Conservation (phyloP, 2,113 vertebrate genomes). For the Periophthalmodon schlosseri region DNA sequence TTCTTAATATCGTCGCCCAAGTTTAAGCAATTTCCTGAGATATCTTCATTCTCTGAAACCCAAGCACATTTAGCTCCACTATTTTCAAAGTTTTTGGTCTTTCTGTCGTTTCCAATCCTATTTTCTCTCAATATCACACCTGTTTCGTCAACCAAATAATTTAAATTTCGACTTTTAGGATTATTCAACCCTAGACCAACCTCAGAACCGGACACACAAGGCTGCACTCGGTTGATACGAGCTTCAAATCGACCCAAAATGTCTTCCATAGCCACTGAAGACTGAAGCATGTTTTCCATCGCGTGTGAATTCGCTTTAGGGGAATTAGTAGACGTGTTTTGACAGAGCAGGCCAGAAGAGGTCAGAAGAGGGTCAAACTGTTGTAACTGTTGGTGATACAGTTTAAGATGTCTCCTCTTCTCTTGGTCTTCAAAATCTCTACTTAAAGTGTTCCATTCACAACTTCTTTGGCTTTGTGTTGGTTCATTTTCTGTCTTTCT, state of each 20-base stretch:
- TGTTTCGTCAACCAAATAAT: not conserved
- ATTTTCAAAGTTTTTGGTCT: conserved; percentile 5
- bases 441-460: not conserved
- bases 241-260: conserved; percentile 62
- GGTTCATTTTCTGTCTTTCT: conserved; percentile 18
- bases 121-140: conserved; percentile 1
- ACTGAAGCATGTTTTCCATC: not conserved
- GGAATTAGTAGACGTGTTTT: not conserved
- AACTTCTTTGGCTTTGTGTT: not conserved
- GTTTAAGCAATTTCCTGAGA: conserved; percentile 25
- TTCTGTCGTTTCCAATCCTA: conserved; percentile 3
- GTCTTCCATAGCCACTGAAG: conserved; percentile 60
- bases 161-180: not conserved
- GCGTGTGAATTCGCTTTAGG: not conserved
- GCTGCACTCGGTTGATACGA: conserved; percentile 1
- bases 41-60: conserved; percentile 25
- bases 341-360: not conserved
- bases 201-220: conserved; percentile 11
- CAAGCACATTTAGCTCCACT: conserved; percentile 31
- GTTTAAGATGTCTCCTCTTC: conserved; percentile 80
- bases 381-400: conserved; percentile 89
- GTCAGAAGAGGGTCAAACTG: conserved; percentile 45
- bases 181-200: not conserved
- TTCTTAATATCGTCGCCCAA: conserved; percentile 40
- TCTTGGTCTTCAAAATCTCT: conserved; percentile 63